Conservation (phyloP, 2,113 vertebrate species). For the Vombatus ursinus region DNA sequence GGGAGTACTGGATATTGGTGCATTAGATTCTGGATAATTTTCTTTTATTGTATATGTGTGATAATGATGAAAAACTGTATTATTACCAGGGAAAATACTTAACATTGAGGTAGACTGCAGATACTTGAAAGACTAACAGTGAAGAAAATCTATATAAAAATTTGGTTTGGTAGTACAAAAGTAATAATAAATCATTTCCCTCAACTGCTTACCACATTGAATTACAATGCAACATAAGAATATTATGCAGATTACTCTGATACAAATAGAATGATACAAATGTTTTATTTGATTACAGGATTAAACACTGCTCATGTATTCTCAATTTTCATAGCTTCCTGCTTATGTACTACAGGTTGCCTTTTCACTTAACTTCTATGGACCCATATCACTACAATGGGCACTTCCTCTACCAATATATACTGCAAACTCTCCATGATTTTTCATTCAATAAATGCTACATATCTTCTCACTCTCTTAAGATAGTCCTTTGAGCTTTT, state of each 20-base stretch:
- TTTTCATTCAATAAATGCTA: neutral
- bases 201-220: conserved; percentile 31
- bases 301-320: neutral
- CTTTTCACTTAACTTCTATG: neutral
- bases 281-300: conserved; percentile 40
- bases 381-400: neutral
- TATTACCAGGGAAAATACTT: conserved; percentile 8
- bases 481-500: neutral
- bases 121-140: conserved; percentile 12
- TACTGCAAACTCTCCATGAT: neutral
- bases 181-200: conserved; percentile 14
- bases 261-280: neutral
- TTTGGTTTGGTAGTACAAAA: neutral
- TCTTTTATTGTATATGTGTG: neutral
- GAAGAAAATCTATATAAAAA: neutral
- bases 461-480: neutral
- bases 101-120: neutral
- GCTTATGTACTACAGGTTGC: neutral
- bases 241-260: conserved; percentile 25
- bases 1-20: neutral
- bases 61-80: conserved; percentile 20
- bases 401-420: neutral
- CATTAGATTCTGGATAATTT: neutral
- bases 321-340: neutral
- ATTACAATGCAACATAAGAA: conserved; percentile 38